phyloP scores from a whole-genome alignment of 2,888 invertebrate species.

The Acleris cristana region DNA sequence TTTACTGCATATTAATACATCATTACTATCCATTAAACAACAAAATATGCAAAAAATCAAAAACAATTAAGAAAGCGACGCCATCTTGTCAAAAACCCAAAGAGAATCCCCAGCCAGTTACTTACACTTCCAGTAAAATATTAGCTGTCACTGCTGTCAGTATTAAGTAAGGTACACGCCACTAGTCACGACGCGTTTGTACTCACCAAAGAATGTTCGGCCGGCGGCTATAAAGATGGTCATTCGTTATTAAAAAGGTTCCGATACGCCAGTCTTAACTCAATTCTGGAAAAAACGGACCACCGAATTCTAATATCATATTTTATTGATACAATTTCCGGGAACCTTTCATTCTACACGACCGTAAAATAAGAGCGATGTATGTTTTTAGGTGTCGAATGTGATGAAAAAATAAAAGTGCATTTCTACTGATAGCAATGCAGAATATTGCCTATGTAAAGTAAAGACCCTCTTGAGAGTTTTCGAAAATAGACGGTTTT shows the following conservation, averaged over 20 bases:
- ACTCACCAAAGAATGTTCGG: conserved; percentile 14
- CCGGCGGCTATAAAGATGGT: conserved; percentile 24
- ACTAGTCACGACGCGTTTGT: conserved; percentile 7
- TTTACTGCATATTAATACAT: no score
- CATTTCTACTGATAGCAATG: no score
- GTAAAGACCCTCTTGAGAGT: no score
- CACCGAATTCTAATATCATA: conserved; percentile 10
- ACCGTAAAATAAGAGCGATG: background rate
- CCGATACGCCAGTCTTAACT: conserved; percentile 22
- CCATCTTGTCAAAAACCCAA: no score
- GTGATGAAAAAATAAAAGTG: no score
- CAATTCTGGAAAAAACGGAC: conserved; percentile 19
- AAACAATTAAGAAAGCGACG: no score
- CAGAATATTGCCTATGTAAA: no score
- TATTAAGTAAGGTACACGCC: conserved; percentile 10
- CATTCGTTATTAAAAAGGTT: conserved; percentile 35
- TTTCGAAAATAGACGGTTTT: no score
- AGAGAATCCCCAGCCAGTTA: no score
- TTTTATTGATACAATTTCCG: conserved; percentile 22
- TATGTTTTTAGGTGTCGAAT: no score
- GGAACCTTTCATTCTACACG: background rate
- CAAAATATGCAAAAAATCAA: no score
- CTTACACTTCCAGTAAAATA: conserved; percentile 3
- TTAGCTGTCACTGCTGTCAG: conserved; percentile 7
- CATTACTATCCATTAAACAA: no score